phyloP scores from a whole-genome alignment of 2,888 invertebrate genomes.

The Lamellibrachia columna region DNA sequence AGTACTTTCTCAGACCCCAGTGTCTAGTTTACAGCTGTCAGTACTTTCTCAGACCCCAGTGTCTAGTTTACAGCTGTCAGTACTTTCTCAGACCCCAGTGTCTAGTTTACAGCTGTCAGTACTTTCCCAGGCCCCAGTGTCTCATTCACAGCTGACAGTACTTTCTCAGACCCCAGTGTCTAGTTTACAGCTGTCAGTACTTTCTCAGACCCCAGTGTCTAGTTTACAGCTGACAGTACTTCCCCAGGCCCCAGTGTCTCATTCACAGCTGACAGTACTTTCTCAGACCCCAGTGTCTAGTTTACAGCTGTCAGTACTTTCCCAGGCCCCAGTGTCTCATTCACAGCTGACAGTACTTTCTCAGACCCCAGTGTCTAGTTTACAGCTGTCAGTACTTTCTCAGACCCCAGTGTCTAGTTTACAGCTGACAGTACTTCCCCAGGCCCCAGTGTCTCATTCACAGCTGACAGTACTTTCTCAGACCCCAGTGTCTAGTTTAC shows the following conservation, averaged over 20 bases:
- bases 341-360: background rate
- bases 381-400: background rate
- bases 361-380: no score
- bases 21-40: background rate
- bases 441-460: no score
- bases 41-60: background rate
- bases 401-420: background rate
- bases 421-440: no score
- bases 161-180: no score
- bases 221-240: background rate
- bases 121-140: background rate
- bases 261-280: background rate
- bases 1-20: background rate
- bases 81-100: no score
- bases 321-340: no score
- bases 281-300: background rate
- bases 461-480: no score
- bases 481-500: no score
- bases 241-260: background rate
- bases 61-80: background rate
- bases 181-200: no score
- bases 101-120: background rate
- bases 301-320: no score
- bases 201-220: background rate
- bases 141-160: background rate